Base-by-base conservation (phyloP, 2,113 vertebrate species). In the Oryzias melastigma region DNA sequence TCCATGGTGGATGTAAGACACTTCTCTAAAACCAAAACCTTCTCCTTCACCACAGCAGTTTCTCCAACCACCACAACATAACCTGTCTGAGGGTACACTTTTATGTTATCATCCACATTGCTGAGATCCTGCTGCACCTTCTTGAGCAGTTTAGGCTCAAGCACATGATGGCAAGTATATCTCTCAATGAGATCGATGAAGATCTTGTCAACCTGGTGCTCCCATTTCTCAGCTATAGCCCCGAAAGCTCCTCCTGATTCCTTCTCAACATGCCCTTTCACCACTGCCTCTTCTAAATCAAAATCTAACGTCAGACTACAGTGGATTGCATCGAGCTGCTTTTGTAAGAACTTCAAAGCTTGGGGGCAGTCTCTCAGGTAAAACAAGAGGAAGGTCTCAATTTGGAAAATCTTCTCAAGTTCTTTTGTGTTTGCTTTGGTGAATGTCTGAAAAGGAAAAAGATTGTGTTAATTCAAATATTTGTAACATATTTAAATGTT, bases 61-160 rank as follows among this genome's bases (percentile, higher is more conserved):
- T 82, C 65, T 48, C 87, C 88, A n/a, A 89, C 87, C 13, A 88
- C 40, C 47, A 90, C 86, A 15, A 45, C 44, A 25, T 68, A 68
- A 8, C 47, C 55, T 1, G 0, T 25, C 20, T 83, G 75, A 22
- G 0, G 2, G 68, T 86, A 88, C 5, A 87, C 71, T 53, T 18
- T 60, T 5, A 89, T 20, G 1, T 83, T n/a, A 4, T 81, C 69
- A 1, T 19, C 16, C 5, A 17, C 16, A 4, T 62, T 58, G 7
- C 1, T 63, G 27, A 0, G 5, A 15, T 81, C 68, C 42, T 78
- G 72, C 52, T 55, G 35, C 1, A 86, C 5, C 18, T 62, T 52
- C 41, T 57, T 50, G 0, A 48, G 1, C 43, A 44, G 50, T 43
- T 66, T 58, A 7, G 62, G 58, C 0, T 88, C 68, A 10, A 81